Conservation (phyloP, 2,113 vertebrate species). For the Nipponia nippon region DNA sequence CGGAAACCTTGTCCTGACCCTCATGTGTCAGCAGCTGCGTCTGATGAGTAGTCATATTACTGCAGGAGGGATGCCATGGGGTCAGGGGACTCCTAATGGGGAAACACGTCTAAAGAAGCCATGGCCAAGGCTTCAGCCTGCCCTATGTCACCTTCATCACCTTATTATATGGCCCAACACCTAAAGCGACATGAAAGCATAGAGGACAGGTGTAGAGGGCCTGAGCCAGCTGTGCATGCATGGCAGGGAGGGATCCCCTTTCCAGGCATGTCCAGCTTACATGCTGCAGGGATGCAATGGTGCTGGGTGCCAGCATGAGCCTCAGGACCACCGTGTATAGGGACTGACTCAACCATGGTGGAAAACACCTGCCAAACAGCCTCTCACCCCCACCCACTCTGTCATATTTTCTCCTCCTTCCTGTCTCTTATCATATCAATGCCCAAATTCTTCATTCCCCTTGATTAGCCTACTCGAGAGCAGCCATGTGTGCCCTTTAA, state of each 20-base stretch:
- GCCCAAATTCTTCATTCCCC: background rate
- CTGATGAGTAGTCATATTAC: background rate
- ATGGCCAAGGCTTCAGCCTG: background rate
- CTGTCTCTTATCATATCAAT: background rate
- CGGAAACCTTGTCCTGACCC: background rate
- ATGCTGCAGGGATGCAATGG: rapidly evolving
- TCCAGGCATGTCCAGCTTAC: background rate
- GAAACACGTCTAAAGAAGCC: background rate
- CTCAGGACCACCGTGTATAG: background rate
- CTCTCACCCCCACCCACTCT: background rate
- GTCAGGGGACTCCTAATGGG: rapidly evolving
- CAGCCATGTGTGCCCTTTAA: background rate
- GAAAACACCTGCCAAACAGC: background rate
- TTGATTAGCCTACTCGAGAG: background rate
- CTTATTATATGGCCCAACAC: background rate
- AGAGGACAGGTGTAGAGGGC: background rate
- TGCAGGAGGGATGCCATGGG: background rate
- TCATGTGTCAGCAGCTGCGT: background rate
- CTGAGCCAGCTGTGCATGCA: rapidly evolving
- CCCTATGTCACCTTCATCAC: background rate
- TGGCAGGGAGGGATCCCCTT: background rate
- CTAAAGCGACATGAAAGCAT: background rate
- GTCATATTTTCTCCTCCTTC: background rate
- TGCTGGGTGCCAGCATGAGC: background rate
- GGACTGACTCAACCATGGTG: background rate